These are phyloP conservation scores for Ciconia maguari DNA, from an alignment of 2,113 vertebrate genomes.

Conservation along the genomic window DNA sequence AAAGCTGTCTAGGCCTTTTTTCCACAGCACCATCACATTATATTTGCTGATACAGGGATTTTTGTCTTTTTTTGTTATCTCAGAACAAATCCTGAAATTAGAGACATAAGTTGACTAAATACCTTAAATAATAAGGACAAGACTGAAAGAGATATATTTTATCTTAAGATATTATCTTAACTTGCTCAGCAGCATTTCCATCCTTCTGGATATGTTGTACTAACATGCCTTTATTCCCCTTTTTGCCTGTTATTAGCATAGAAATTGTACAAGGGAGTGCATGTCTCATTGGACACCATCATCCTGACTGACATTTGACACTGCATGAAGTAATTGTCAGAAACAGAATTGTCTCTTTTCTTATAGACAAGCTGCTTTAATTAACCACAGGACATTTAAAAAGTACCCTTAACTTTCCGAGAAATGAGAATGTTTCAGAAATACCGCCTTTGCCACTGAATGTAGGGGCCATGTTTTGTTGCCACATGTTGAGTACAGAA, in stretches of 20 bases:
- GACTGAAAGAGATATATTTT: neutral
- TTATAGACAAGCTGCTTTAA: neutral
- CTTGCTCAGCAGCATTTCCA: neutral
- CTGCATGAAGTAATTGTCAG: neutral
- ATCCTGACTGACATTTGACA: neutral
- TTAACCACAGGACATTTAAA: neutral
- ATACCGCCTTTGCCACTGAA: accelerated
- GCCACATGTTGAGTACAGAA: neutral
- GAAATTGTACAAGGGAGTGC: neutral
- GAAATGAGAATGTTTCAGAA: neutral
- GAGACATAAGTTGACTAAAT: neutral
- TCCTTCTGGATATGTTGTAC: neutral
- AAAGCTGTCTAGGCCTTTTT: neutral
- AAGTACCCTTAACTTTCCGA: neutral
- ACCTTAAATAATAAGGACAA: neutral
- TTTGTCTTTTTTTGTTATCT: neutral
- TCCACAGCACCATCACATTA: neutral
- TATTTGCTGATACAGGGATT: neutral
- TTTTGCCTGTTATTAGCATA: neutral
- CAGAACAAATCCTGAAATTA: neutral
- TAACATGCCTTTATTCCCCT: neutral
- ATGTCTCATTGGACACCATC: neutral
- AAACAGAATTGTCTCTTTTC: neutral
- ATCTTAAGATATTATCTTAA: neutral
- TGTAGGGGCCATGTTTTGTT: neutral